Conservation (phyloP, 2,797 vertebrate species). For the Mus caroli region DNA sequence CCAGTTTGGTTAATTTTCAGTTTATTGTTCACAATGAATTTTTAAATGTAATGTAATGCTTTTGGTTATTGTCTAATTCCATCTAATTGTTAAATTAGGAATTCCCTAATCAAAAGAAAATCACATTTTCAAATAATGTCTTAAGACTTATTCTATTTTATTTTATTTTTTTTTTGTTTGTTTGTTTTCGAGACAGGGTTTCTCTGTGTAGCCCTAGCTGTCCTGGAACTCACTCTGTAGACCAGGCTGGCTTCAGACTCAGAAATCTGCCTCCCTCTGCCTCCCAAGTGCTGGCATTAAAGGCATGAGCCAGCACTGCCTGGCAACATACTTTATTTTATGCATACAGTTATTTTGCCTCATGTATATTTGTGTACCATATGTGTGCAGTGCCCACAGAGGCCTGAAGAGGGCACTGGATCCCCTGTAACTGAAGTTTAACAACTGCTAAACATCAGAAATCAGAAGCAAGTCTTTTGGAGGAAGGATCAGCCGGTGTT, state of each 20-base stretch:
- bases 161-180: no score
- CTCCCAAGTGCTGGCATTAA: no score
- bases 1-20: constrained; percentile 7
- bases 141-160: background rate
- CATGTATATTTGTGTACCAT: background rate
- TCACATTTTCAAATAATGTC: background rate
- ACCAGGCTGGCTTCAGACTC: no score
- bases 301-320: no score
- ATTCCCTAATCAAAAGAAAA: constrained; percentile 50
- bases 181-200: no score
- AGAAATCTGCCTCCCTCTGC: no score
- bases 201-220: no score
- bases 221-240: no score
- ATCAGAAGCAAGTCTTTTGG: background rate
- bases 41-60: background rate
- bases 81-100: constrained; percentile 50
- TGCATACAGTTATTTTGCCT: background rate
- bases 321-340: background rate
- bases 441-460: background rate
- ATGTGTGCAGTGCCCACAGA: background rate
- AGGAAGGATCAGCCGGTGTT: background rate
- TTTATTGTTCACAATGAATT: background rate
- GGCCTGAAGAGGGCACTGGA: background rate
- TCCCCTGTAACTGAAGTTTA: background rate
- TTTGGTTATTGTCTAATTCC: constrained; percentile 13